Evolutionary conservation across 2,113 vertebrate genomes (phyloP), one percentile per base, ranked within the genome.

Genomic region (Oncorhynchus gorbuscha): DNA sequence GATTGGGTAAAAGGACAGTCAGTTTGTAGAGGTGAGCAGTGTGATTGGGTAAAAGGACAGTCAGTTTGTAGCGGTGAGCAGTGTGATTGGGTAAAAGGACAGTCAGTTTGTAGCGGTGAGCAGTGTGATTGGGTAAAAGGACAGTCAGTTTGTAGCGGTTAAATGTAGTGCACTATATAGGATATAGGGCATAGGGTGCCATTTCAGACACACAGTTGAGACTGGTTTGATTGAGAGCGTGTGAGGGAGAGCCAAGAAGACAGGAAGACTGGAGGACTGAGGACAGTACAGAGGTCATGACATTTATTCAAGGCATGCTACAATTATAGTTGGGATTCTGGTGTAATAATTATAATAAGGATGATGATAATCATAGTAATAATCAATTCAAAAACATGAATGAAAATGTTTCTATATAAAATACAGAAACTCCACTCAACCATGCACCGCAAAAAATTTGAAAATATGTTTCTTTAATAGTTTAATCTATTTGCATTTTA

Each of bases 221-320:
- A 77, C 55, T 81, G 75, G 69, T 70, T 65, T 65, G 48, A 69
- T 35, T 69, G 67, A 35, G 18, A n/a, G 81, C 83, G 82, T 70
- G 83, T 49, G 85, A 90, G 20, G 76, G 87, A 88, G 9, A 11
- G 75, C 71, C 77, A 79, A 84, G 93, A 45, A 45, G 39, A 45
- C 39, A 90, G 76, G 86, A 91, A 73, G 92, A 70, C 92, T 87
- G 94, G 89, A 94, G 93, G 91, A 92, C 71, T 87, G 87, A 89
- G 82, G 86, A 88, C 87, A 91, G 86, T 91, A 93, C 83, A 93
- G 86, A 86, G 89, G 89, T 90, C 89, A 94, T 93, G 85, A 94
- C 89, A 93, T 95, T 96, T 95, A 95, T 96, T 95, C 88, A 93
- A 92, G 85, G 91, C 92, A 94, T 92, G 92, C 92, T 95, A 94